These are phyloP conservation scores for Brienomyrus longianalis DNA, from an alignment of 2,113 vertebrate species.

Conservation along the genomic window DNA sequence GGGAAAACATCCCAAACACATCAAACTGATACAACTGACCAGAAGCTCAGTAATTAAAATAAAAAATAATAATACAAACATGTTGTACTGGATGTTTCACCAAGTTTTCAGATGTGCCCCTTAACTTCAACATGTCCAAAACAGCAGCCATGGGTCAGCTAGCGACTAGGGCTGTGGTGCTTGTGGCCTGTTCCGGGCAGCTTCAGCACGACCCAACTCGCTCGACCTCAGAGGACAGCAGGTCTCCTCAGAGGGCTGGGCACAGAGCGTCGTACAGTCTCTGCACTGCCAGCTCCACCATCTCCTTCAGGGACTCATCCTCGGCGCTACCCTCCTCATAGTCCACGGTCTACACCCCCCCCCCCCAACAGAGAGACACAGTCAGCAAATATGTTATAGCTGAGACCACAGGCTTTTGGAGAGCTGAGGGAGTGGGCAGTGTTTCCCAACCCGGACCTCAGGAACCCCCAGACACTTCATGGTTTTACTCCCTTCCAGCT, in stretches of 20 bases:
- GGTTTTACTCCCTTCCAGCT: neutral
- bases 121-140: neutral
- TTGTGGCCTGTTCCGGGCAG: neutral
- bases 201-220: neutral
- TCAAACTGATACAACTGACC: neutral
- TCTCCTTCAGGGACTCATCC: constrained; percentile 80
- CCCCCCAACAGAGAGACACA: constrained; percentile 19
- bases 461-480: neutral
- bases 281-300: constrained; percentile 81
- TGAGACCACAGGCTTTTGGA: neutral
- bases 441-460: neutral
- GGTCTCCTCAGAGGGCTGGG: constrained; percentile 59
- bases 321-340: constrained; percentile 75
- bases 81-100: neutral
- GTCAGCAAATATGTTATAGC: constrained; percentile 28
- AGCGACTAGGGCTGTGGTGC: neutral
- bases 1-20: neutral
- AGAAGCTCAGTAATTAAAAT: neutral
- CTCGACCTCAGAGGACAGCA: neutral
- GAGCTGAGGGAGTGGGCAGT: neutral
- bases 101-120: neutral
- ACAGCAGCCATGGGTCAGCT: neutral
- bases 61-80: neutral
- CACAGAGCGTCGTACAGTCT: constrained; percentile 80
- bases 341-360: constrained; percentile 62